Base-by-base conservation (phyloP, 2,797 vertebrate species). In the Danio tinwini region DNA sequence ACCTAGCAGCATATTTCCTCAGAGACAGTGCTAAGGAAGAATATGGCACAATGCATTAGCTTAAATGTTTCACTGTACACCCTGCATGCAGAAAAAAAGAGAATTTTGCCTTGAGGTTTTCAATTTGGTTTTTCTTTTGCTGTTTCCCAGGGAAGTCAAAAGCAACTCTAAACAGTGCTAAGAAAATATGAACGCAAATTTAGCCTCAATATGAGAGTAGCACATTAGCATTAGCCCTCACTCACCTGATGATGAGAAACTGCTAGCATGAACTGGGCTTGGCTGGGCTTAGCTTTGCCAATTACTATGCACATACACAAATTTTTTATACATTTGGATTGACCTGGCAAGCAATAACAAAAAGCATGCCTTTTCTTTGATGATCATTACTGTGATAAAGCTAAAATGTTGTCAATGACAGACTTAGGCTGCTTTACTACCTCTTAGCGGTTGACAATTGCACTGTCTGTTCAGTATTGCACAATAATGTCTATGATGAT, bases 361-460 rank as follows among this genome's bases (percentile, higher is more conserved):
- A 56, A 81, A 81, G 92, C 92, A 91, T 92, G 92, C 75, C 12
- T 71, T 70, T 85, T 81, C 85, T 81, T 86, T 84, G 84, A 50
- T 40, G 44, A 64, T 47, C 70, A 62, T 75, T 53, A 59, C 62
- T 83, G 69, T 69, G 19, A 76, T 44, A 84, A 84, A 82, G 78
- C 83, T 63, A 42, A 64, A 29, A 13, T 56, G 44, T 29, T 56
- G 79, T 76, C 37, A 71, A 82, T 70, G 71, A 62, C 67, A 74
- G 53, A 50, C 37, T 76, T 82, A 75, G 64, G 80, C 76, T 81
- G 85, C 82, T 88, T 83, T 67, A 81, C 88, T 86, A 88, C 85
- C 80, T 88, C 83, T 72, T 76, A 79, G 72, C 58, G 73, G 52
- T 72, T 45, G 76, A 73, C 55, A 68, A 62, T 88, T 87, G 85